Conservation (phyloP, 2,888 invertebrate species). For the Sepioteuthis lessoniana region DNA sequence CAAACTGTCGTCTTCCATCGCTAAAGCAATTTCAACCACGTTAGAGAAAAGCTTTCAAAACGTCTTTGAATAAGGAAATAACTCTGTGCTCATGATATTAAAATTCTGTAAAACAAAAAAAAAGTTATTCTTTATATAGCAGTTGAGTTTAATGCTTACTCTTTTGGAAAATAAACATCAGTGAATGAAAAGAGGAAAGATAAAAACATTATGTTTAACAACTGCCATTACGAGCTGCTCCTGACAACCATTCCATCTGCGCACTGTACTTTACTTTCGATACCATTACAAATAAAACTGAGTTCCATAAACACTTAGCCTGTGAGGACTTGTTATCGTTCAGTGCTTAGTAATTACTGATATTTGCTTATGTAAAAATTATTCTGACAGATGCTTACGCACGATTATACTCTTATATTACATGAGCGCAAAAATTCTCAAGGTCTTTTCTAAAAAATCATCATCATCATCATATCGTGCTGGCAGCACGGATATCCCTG, state of each 20-base stretch:
- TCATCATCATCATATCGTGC: no score
- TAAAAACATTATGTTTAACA: neutral
- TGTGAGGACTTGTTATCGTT: no score
- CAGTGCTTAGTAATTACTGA: no score
- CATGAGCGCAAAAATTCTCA: no score
- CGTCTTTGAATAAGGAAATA: neutral
- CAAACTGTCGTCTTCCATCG: neutral
- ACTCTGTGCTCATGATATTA: neutral
- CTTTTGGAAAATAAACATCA: neutral
- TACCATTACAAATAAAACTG: neutral
- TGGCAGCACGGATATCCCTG: no score
- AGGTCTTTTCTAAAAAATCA: no score
- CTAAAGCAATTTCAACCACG: neutral
- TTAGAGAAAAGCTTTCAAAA: neutral
- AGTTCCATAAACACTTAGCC: neutral
- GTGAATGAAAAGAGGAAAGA: neutral
- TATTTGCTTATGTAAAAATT: no score
- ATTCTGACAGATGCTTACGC: no score
- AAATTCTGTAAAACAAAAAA: neutral
- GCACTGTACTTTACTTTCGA: neutral
- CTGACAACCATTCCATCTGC: neutral
- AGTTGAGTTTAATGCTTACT: neutral
- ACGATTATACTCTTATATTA: no score
- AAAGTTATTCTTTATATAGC: neutral
- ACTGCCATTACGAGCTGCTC: neutral